Percentiles rank a stretch among this genome's conserved stretches.
These are phyloP conservation scores for Heloderma charlesbogerti DNA, from an alignment of 2,113 vertebrate species.

Conservation along the genomic window DNA sequence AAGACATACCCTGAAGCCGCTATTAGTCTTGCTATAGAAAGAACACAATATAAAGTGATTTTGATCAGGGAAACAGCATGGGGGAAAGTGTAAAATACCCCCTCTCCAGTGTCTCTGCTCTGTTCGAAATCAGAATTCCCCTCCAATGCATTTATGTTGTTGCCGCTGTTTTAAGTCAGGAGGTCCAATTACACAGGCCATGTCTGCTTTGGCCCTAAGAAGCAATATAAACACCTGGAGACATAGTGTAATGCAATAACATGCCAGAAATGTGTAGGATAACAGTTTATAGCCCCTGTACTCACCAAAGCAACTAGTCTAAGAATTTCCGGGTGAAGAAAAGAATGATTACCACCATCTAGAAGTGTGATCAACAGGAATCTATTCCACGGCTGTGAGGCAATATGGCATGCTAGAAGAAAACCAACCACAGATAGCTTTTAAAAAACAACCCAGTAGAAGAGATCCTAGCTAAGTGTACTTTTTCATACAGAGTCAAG, in stretches of 20 bases:
- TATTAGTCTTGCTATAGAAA: neutral
- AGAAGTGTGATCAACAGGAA: constrained; percentile 87
- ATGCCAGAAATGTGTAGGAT: neutral
- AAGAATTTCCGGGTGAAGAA: constrained; percentile 87
- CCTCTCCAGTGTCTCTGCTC: neutral
- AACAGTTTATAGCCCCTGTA: constrained; percentile 18
- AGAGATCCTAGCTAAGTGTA: constrained; percentile 8
- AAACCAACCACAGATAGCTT: constrained; percentile 34
- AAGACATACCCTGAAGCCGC: neutral
- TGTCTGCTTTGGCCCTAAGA: neutral
- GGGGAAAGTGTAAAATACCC: no score
- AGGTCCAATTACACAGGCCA: neutral
- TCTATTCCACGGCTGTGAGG: constrained; percentile 89
- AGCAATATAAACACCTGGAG: neutral
- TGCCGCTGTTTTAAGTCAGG: neutral
- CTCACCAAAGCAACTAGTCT: constrained; percentile 88
- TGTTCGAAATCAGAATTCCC: neutral
- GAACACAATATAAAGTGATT: neutral
- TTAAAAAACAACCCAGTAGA: constrained; percentile 20
- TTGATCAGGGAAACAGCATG: neutral
- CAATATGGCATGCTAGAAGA: constrained; percentile 80
- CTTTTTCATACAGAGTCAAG: constrained; percentile 18
- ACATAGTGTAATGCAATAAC: neutral
- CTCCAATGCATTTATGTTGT: neutral
- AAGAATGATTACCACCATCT: constrained; percentile 76